Base-by-base conservation (phyloP, 2,888 invertebrate species). In the Amiota mariae region DNA sequence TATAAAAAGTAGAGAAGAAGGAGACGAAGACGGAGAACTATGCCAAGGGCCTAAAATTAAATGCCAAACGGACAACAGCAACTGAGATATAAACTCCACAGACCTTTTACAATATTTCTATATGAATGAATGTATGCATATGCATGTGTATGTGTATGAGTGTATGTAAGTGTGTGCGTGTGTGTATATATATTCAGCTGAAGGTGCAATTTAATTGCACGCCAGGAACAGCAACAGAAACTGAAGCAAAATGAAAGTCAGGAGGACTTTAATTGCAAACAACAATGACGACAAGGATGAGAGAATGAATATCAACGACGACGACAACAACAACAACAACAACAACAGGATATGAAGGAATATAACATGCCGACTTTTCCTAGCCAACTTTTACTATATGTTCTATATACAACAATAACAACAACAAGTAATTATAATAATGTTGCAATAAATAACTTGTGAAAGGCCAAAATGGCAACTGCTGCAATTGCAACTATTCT, bases 201-300 rank as follows among this genome's bases (percentile, higher is more conserved):
- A 68, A 68, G 54, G 51, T 68, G 54, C 11, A 51, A 54, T 68
- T 68, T 68, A 68, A 68, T 68, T 68, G 67, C 54, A 68, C 15
- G 49, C 66, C 66, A 49, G 49, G 15, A 48, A 49, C 66, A 67
- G 47, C 46, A 24, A 24, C 67, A 67, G 51, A 13, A 67, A 18
- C n/a, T 36, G 47, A 66, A n/a, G 63, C 63, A 36, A 20, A 18
- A 6, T 1, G 2, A 59, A 59, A 18, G 15, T 59, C 59, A 18
- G 13, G 18, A 1, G 10, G 8, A n/a, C 36, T 36, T 36, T 36
- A 36, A 36, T 36, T 51, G 54, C 12, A 51, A 51, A 6, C 54
- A 51, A 51, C 54, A 51, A 51, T n/a, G 54, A n/a, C 54, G 54
- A n/a, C 12, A 12, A 51, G 13, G 10, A n/a, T n/a, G 54, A 3